Conservation (phyloP, 2,113 vertebrate species). For the Brachypodius melanocephalos region DNA sequence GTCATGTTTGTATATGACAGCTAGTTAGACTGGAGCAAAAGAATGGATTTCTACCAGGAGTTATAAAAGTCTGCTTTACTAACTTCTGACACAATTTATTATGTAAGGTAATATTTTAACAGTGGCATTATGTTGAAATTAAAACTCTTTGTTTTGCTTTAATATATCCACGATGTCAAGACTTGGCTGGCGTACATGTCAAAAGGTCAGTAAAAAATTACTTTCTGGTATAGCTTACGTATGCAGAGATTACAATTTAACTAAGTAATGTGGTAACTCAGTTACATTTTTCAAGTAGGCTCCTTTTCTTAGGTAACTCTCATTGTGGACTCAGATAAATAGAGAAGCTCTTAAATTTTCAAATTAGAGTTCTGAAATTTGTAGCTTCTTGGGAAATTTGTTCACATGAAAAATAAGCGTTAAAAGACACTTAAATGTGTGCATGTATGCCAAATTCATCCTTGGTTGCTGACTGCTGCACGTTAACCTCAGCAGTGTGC, state of each 20-base stretch:
- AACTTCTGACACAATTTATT: neutral
- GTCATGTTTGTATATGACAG: neutral
- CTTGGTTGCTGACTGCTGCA: neutral
- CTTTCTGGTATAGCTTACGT: neutral
- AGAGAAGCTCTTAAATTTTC: neutral
- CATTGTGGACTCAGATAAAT: neutral
- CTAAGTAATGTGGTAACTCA: neutral
- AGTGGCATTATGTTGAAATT: neutral
- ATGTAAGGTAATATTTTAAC: neutral
- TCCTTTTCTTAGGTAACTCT: neutral
- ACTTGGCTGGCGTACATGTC: neutral
- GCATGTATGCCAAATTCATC: neutral
- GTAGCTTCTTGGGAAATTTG: neutral
- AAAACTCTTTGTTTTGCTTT: neutral
- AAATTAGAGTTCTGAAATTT: neutral
- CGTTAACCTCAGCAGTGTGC: neutral
- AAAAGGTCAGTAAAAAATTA: neutral
- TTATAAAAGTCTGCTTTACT: neutral
- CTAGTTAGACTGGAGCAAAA: neutral
- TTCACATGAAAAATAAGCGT: neutral
- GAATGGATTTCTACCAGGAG: neutral
- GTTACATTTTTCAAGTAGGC: neutral
- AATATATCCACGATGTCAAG: neutral
- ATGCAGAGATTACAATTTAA: neutral
- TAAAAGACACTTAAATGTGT: neutral